These are phyloP conservation scores for Melanotaenia maccullochi DNA, from an alignment of 2,797 vertebrate genomes.

Conservation along the genomic window DNA sequence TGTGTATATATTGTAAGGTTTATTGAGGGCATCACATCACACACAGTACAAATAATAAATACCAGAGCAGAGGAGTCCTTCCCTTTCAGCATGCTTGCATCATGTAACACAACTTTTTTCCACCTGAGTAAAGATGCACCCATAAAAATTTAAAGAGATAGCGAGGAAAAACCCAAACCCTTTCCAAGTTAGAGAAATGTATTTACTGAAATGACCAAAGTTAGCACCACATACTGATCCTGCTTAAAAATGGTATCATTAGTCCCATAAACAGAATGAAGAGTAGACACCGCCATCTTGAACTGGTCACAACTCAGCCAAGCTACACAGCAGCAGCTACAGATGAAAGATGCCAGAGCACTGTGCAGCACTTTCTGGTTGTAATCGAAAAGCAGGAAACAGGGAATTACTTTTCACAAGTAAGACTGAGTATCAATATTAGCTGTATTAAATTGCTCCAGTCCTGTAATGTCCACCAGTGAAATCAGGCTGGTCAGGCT, in stretches of 20 bases:
- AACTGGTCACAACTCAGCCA: no score
- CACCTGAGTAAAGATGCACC: conserved; percentile 8
- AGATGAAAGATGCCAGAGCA: no score
- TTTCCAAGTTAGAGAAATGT: conserved; percentile 5
- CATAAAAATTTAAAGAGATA: conserved; percentile 16
- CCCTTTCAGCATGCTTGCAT: conserved; percentile 16
- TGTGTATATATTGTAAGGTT: conserved; percentile 13
- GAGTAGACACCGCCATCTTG: no score
- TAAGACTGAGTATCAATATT: no score
- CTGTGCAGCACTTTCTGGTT: no score
- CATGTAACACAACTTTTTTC: neutral
- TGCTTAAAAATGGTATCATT: neutral
- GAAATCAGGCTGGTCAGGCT: no score
- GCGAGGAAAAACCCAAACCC: neutral
- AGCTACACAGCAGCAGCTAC: no score
- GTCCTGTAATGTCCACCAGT: no score
- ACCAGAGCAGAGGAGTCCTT: neutral
- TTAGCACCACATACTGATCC: neutral
- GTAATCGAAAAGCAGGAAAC: no score
- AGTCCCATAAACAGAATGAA: neutral
- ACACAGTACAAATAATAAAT: neutral
- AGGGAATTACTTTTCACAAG: no score
- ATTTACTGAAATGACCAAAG: neutral
- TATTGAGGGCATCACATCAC: conserved; percentile 31
- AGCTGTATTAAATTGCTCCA: no score